Conservation (phyloP, 1,140 invertebrate species). For the Galleria mellonella region DNA sequence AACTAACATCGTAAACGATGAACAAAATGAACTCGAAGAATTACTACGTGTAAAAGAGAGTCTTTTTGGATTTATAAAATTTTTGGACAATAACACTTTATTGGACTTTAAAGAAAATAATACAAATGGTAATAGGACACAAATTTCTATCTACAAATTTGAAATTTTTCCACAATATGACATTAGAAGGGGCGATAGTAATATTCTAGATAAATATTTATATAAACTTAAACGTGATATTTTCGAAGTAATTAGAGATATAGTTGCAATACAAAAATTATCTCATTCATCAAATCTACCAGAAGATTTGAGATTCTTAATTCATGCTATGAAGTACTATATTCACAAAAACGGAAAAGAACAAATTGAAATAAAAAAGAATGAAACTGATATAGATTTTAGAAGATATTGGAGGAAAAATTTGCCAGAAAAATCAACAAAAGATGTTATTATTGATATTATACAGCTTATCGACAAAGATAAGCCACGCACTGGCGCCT, state of each 20-base stretch:
- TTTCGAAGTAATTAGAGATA: slow-evolving; percentile 28
- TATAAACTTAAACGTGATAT: slow-evolving; percentile 39
- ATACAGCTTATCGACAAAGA: slow-evolving; percentile 24
- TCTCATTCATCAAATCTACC: slow-evolving; percentile 9
- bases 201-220: slow-evolving; percentile 20
- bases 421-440: not conserved
- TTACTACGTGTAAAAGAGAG: slow-evolving; percentile 20
- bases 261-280: slow-evolving; percentile 22
- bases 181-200: slow-evolving; percentile 9
- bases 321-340: slow-evolving; percentile 31
- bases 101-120: not conserved
- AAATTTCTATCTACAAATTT: slow-evolving; percentile 20
- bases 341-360: slow-evolving; percentile 16
- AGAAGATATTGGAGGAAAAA: slow-evolving; percentile 6
- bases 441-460: slow-evolving; percentile 20
- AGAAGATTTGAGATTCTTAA: slow-evolving; percentile 21
- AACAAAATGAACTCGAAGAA: slow-evolving; percentile 25
- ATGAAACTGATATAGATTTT: slow-evolving; percentile 1
- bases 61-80: slow-evolving; percentile 13
- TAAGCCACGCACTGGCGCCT: slow-evolving; percentile 15
- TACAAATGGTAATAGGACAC: slow-evolving; percentile 6
- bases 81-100: not conserved
- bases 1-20: slow-evolving; percentile 20
- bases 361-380: slow-evolving; percentile 4
- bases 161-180: slow-evolving; percentile 14